phyloP scores from a whole-genome alignment of 2,888 invertebrate species.

The Orthosia cruda region DNA sequence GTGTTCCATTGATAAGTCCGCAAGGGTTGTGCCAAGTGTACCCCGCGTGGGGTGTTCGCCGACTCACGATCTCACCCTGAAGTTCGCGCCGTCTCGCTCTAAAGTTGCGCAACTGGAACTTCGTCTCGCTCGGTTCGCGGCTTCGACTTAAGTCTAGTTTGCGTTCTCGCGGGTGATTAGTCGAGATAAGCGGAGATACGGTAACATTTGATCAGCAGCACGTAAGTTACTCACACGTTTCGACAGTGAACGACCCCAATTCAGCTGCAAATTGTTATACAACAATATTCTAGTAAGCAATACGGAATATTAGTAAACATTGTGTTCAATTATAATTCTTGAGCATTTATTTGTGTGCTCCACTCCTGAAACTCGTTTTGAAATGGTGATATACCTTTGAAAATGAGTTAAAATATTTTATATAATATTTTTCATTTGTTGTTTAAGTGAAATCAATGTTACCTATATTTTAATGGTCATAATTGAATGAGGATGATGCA shows the following conservation, averaged over 20 bases:
- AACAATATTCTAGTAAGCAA: constrained; percentile 20
- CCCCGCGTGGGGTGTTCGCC: constrained; percentile 65
- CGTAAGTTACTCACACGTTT: constrained; percentile 81
- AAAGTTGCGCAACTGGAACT: constrained; percentile 83
- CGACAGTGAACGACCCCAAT: constrained; percentile 39
- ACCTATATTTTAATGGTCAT: constrained; percentile 1
- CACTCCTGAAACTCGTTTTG: background rate
- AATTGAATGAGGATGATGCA: background rate
- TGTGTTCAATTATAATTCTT: constrained; percentile 15
- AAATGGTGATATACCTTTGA: background rate
- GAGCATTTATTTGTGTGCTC: background rate
- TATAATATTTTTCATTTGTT: background rate
- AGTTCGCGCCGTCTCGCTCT: constrained; percentile 81
- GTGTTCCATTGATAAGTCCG: constrained; percentile 77
- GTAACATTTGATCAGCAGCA: constrained; percentile 82
- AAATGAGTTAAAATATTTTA: constrained; percentile 5
- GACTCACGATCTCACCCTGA: constrained; percentile 69
- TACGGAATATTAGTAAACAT: constrained; percentile 47
- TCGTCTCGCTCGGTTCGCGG: constrained; percentile 77
- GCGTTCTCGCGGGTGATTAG: constrained; percentile 84
- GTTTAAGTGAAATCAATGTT: background rate
- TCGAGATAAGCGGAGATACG: constrained; percentile 80
- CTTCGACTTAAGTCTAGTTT: constrained; percentile 73
- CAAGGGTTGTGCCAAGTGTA: constrained; percentile 84
- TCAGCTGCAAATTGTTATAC: constrained; percentile 36